These are phyloP conservation scores for Gobio occitaniae DNA, from an alignment of 2,797 vertebrate genomes.

Conservation along the genomic window DNA sequence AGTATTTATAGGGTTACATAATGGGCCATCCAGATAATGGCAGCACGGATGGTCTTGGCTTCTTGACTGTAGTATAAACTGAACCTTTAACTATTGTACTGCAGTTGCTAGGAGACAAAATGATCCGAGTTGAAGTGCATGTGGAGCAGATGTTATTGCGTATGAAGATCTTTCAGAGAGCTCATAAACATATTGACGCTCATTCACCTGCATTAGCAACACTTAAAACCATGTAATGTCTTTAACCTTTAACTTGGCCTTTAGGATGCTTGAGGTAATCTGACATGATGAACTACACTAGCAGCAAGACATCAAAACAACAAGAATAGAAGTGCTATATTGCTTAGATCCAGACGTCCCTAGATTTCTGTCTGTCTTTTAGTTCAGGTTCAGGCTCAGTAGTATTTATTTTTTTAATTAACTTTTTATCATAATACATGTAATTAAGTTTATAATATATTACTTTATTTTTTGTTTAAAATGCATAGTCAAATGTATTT, in stretches of 20 bases:
- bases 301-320: neutral
- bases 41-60: neutral
- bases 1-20: neutral
- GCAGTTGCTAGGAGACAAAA: conserved; percentile 32
- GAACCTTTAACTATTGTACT: neutral
- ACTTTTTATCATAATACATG: no score
- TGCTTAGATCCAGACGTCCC: neutral
- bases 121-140: neutral
- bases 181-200: neutral
- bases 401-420: no score
- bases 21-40: neutral
- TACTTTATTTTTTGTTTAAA: no score
- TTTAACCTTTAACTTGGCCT: conserved; percentile 14
- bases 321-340: neutral
- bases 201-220: neutral
- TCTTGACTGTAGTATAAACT: conserved; percentile 3
- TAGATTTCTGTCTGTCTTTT: neutral
- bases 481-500: no score
- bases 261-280: neutral
- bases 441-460: no score
- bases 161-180: conserved; percentile 16
- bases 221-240: conserved; percentile 12
- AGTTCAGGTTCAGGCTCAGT: neutral
- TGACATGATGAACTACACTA: neutral
- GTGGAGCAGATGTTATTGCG: conserved; percentile 20